phyloP scores from a whole-genome alignment of 1,140 invertebrate genomes.

The Potamilus streckersoni region DNA sequence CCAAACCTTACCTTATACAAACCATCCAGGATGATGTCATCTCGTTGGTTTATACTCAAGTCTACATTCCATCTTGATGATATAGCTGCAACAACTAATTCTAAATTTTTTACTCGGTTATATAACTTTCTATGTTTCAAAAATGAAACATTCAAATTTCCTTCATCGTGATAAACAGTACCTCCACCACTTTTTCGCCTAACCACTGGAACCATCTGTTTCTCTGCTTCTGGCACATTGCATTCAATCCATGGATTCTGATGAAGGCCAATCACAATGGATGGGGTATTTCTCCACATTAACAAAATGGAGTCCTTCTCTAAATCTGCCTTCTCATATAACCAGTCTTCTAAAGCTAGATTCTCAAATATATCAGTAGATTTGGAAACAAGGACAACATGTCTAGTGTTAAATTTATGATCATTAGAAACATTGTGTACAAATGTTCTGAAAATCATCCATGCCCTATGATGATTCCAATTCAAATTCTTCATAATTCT shows the following conservation, averaged over 20 bases:
- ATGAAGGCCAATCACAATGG: conserved; percentile 94
- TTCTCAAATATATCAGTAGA: conserved; percentile 91
- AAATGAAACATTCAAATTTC: conserved; percentile 93
- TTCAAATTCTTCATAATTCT: too few species aligned
- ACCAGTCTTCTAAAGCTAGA: conserved; percentile 93
- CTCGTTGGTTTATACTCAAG: conserved; percentile 79
- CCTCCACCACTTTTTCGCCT: conserved; percentile 82
- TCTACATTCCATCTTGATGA: conserved; percentile 83
- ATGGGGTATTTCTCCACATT: conserved; percentile 91
- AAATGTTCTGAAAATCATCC: too few species aligned
- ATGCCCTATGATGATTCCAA: too few species aligned
- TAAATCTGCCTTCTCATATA: conserved; percentile 88
- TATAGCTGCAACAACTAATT: conserved; percentile 84
- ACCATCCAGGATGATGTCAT: conserved; percentile 85
- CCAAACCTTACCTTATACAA: conserved; percentile 80
- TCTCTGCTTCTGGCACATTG: conserved; percentile 73
- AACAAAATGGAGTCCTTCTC: conserved; percentile 81
- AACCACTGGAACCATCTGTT: conserved; percentile 80
- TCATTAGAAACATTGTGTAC: too few species aligned
- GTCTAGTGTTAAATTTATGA: neutral
- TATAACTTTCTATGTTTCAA: conserved; percentile 84
- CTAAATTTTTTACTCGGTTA: conserved; percentile 85
- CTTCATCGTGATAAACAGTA: conserved; percentile 94
- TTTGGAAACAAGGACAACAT: conserved; percentile 77
- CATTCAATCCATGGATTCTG: conserved; percentile 98